Base-by-base conservation (phyloP, 2,888 invertebrate genomes). In the Microplitis manilae region DNA sequence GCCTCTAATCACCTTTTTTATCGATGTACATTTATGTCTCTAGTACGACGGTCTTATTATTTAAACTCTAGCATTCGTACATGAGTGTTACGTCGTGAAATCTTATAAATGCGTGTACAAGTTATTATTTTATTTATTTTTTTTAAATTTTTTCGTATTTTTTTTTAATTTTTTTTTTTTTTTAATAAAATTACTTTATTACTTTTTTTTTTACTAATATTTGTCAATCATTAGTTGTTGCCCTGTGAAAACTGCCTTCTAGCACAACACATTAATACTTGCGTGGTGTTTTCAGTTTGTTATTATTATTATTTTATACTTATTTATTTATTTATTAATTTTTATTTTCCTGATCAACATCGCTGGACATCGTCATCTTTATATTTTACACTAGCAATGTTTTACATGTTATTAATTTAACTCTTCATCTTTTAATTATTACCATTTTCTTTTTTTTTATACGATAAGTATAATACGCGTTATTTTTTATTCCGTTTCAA, bases 161-260 rank as follows among this genome's bases (percentile, higher is more conserved):
- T 50, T 91, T 88, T 50, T 50, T 50, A 8, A 90, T 91, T 89
- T 88, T 89, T 90, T 83, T 92, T 92, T 92, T 90, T 91, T 92
- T 91, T 91, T 88, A 87, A 86, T 92, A 92, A 92, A 88, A 90
- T 90, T 89, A 90, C 13, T 50, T 50, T 9, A 9, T 90, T 68
- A 73, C 68, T 61, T 68, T 40, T 77, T 69, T 72, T 73, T 91
- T 90, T 87, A 91, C 90, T 91, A 91, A 90, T 91, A 91, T 92
- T 92, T 92, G 92, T 92, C 92, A 92, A 92, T 91, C 91, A 91
- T 92, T 90, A 91, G 92, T 93, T 93, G 93, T 93, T 93, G 93
- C 93, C 93, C 90, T 92, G 93, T 93, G 93, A 93, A 93, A 93
- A 92, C 91, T 93, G 93, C 93, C 93, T 93, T 93, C 91, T 92